Conservation (phyloP, 2,113 vertebrate species). For the Hippopotamus amphibius region DNA sequence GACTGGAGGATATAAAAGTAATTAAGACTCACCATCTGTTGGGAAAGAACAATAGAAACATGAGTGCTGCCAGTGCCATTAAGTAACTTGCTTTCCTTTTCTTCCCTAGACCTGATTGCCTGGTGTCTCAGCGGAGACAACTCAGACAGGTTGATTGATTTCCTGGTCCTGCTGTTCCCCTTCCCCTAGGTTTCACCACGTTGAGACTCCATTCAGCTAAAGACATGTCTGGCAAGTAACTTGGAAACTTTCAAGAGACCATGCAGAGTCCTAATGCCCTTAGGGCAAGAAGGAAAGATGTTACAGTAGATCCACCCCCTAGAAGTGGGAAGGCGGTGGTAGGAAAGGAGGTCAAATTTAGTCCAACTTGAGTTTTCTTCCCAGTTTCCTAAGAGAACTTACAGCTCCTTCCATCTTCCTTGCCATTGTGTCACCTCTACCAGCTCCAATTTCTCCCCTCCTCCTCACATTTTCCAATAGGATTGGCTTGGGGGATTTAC, state of each 20-base stretch:
- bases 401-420: background rate
- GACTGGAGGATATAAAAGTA: background rate
- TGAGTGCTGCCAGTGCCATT: background rate
- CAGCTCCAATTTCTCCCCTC: background rate
- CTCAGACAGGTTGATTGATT: background rate
- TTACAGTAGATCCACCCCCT: too few relatives aligned
- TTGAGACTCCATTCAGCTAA: background rate
- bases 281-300: background rate
- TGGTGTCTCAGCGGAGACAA: background rate
- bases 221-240: background rate
- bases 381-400: background rate
- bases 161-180: fast-evolving
- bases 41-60: background rate
- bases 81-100: background rate
- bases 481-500: background rate
- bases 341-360: background rate
- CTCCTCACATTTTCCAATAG: too few relatives aligned
- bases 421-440: background rate
- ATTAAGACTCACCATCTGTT: background rate
- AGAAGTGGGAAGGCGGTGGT: background rate
- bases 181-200: fast-evolving
- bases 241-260: background rate
- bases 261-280: background rate
- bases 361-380: background rate
- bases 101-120: background rate